Conservation (phyloP, 2,797 vertebrate genomes). For the Taenioides sp. region DNA sequence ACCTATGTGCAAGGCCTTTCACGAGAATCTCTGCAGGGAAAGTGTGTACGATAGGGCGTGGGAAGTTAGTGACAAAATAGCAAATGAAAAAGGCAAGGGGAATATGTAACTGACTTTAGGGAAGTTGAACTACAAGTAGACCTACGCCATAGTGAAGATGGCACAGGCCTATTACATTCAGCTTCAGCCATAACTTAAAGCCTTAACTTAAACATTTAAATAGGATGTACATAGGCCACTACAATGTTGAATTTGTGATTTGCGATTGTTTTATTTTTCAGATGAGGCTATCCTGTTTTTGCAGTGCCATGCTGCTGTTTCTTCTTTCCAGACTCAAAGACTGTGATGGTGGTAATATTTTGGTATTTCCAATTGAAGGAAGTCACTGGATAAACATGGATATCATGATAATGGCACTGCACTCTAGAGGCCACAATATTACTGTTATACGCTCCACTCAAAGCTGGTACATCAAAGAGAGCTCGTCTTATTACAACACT, state of each 20-base stretch:
- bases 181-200: too few species aligned
- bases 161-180: background rate
- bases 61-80: too few species aligned
- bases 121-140: too few species aligned
- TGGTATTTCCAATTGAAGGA: constrained; percentile 60
- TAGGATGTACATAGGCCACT: background rate
- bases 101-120: background rate
- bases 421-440: constrained; percentile 53
- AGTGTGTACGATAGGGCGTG: background rate
- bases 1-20: background rate
- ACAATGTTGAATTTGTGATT: background rate
- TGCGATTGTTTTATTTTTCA: constrained; percentile 25
- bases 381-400: constrained; percentile 76
- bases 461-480: constrained; percentile 63
- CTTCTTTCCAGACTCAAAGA: constrained; percentile 12
- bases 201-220: background rate
- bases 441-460: constrained; percentile 48
- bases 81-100: background rate
- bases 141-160: background rate
- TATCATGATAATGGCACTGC: constrained; percentile 55
- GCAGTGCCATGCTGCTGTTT: constrained; percentile 42
- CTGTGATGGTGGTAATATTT: constrained; percentile 52
- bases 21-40: background rate
- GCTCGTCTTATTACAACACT: constrained; percentile 37
- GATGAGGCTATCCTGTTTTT: constrained; percentile 42